Evolutionary conservation across 1,140 invertebrate genomes (phyloP), one percentile per base, ranked within the genome.

Genomic region (Coptotermes formosanus): DNA sequence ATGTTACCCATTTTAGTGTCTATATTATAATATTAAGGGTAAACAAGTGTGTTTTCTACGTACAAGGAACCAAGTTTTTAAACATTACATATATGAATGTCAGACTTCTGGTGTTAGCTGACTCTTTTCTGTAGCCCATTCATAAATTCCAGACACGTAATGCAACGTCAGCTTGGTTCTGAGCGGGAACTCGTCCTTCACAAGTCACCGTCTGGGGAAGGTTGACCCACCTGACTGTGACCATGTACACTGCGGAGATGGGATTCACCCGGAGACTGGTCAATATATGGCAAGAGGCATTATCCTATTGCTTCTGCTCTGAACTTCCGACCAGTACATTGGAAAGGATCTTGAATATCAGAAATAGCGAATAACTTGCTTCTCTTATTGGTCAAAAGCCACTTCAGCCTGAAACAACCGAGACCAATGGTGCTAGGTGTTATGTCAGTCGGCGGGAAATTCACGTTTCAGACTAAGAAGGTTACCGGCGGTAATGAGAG

Each of bases 301-400:
- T 75, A 38, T 2, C 38, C 38, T 38, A 30, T 75, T 75, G n/a
- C n/a, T n/a, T 30, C 64, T 12, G 11, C 64, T 64, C 4, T n/a
- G 59, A 64, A 64, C 25, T 6, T 21, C 59, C 59, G 89, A 92
- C 59, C 89, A 92, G 82, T 89, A 92, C 88, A 90, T 93, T 11
- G 91, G 90, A 1, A 87, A 89, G 0, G 87, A 91, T 55, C 87
- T 90, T 48, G 87, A 92, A 11, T 92, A 23, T 86, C 90, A 4
- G 89, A 92, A 85, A 83, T 93, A 19, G 89, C 92, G 45, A 90
- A 88, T 55, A 92, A 92, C 64, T 87, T 92, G 11, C 91, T 92
- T 52, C 87, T 95, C 59, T 87, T 94, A 23, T 88, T 95, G 19
- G 89, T 92, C 0, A 95, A 95, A 89, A 91, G 91, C 30, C 92